These are phyloP conservation scores for Lethenteron reissneri DNA, from an alignment of 2,113 vertebrate genomes.

Conservation along the genomic window DNA sequence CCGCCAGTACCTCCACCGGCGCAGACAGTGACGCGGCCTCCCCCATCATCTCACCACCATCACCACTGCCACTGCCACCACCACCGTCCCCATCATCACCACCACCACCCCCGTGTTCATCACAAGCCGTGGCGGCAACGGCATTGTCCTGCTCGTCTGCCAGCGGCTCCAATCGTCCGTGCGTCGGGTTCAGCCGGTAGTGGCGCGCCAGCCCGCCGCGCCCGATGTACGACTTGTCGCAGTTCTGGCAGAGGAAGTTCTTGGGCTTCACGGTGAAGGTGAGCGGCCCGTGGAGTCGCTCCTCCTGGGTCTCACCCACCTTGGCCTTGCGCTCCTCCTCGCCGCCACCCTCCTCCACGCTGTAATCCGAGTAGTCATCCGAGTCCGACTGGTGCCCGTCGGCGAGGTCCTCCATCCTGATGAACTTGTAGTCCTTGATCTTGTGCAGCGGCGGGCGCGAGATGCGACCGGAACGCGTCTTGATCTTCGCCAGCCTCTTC, in stretches of 20 bases:
- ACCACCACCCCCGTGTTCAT: slow-evolving; percentile 14
- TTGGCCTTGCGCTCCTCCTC: slow-evolving; percentile 34
- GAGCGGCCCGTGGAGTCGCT: slow-evolving; percentile 11
- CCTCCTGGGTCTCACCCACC: slow-evolving; percentile 9
- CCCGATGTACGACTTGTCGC: slow-evolving; percentile 79
- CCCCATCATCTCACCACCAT: not conserved
- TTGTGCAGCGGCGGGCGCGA: slow-evolving; percentile 82
- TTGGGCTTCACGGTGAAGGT: slow-evolving; percentile 39
- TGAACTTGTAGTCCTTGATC: slow-evolving; percentile 86
- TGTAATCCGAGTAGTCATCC: slow-evolving; percentile 82
- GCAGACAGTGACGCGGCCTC: not conserved
- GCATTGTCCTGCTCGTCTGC: slow-evolving; percentile 11
- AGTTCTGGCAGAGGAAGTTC: slow-evolving; percentile 47
- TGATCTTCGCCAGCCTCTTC: slow-evolving; percentile 47
- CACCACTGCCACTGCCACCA: slow-evolving; percentile 8
- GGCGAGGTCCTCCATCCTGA: slow-evolving; percentile 64
- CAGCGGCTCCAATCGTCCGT: slow-evolving; percentile 25
- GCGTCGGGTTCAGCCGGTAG: slow-evolving; percentile 56
- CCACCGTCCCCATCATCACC: slow-evolving; percentile 8
- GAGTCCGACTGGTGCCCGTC: slow-evolving; percentile 68
- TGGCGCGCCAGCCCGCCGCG: slow-evolving; percentile 68
- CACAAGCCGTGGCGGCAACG: too few species aligned
- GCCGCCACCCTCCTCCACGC: slow-evolving; percentile 32
- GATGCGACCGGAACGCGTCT: slow-evolving; percentile 68
- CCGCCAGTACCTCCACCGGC: too few species aligned